phyloP scores from a whole-genome alignment of 2,888 invertebrate genomes.

The Blastobasis lacticolella region DNA sequence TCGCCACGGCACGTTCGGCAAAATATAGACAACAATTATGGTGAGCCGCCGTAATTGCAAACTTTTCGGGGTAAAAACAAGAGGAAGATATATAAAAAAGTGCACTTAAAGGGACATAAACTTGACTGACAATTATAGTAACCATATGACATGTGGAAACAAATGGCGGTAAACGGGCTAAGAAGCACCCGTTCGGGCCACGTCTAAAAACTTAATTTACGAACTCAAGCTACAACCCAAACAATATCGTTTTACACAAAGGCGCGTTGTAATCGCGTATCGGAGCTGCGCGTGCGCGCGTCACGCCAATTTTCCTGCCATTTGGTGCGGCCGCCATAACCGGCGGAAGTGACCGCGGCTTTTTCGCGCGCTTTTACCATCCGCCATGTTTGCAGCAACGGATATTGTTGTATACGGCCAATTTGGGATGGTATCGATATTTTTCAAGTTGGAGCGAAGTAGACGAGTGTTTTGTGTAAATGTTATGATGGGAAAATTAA shows the following conservation, averaged over 20 bases:
- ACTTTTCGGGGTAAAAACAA: no score
- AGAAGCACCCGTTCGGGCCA: no score
- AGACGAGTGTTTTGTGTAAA: neutral
- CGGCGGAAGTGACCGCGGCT: constrained; percentile 56
- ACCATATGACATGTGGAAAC: no score
- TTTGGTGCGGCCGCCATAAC: constrained; percentile 43
- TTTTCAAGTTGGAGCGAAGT: neutral
- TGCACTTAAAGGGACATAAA: no score
- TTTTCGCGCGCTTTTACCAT: constrained; percentile 51
- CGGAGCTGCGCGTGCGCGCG: constrained; percentile 27
- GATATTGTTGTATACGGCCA: no score
- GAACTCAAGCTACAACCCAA: no score
- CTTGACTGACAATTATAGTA: no score
- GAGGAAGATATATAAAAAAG: no score
- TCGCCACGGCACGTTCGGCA: no score
- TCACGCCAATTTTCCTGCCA: constrained; percentile 42
- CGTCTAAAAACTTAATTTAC: neutral
- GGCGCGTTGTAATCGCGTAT: constrained; percentile 30
- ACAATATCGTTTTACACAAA: constrained; percentile 2
- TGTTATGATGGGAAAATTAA: neutral
- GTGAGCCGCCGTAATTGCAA: no score
- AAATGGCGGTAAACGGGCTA: no score
- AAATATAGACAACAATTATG: no score
- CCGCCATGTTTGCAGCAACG: constrained; percentile 16
- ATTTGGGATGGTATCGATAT: neutral